phyloP scores from a whole-genome alignment of 2,888 invertebrate genomes.

The Bembecia ichneumoniformis region DNA sequence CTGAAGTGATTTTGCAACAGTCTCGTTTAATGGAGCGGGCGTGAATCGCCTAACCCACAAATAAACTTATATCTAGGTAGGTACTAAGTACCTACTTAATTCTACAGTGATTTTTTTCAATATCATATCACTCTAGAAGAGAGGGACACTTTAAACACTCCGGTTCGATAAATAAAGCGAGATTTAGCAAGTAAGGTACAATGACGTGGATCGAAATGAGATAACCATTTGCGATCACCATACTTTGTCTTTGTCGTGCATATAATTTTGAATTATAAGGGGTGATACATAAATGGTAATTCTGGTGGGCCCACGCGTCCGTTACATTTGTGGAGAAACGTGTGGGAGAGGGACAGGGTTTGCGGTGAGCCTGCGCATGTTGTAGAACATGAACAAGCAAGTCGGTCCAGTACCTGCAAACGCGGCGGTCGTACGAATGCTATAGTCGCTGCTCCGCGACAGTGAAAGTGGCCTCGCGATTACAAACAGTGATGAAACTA shows the following conservation, averaged over 20 bases:
- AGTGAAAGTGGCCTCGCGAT: conserved; percentile 54
- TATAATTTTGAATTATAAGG: conserved; percentile 16
- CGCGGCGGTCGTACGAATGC: conserved; percentile 40
- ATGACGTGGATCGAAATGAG: not conserved
- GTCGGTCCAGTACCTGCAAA: conserved; percentile 59
- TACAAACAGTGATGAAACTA: conserved; percentile 10
- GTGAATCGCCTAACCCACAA: too few relatives aligned
- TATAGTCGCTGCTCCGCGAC: conserved; percentile 19
- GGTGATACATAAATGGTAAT: conserved; percentile 55
- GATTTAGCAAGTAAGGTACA: too few relatives aligned
- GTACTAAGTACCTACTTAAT: too few relatives aligned
- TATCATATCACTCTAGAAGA: too few relatives aligned
- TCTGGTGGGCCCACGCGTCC: conserved; percentile 53
- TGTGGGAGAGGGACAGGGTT: conserved; percentile 37
- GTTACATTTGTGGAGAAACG: conserved; percentile 41
- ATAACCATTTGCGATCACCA: not conserved
- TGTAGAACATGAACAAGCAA: conserved; percentile 35
- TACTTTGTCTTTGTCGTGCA: not conserved
- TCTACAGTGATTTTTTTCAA: too few relatives aligned
- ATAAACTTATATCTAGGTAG: too few relatives aligned
- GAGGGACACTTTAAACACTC: too few relatives aligned
- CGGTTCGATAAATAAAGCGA: too few relatives aligned
- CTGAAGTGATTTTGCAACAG: too few relatives aligned
- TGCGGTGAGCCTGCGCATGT: conserved; percentile 9
- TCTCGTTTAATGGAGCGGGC: too few relatives aligned